phyloP scores from a whole-genome alignment of 2,113 vertebrate genomes.

The Cynopterus brachyotis region DNA sequence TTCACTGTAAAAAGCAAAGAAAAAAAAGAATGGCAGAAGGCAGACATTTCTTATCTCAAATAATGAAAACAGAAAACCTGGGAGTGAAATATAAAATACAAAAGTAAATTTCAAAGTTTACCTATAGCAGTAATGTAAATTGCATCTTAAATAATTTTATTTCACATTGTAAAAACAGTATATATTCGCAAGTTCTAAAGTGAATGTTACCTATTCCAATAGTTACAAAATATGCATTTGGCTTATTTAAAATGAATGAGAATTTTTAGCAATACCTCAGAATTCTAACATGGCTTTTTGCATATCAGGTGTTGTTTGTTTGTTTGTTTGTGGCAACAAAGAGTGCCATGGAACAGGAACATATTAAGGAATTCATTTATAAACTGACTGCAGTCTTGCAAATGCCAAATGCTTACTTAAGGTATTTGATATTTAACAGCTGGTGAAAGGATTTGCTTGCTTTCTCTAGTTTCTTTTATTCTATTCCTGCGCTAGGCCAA shows the following conservation, averaged over 20 bases:
- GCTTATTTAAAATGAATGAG: slow-evolving; percentile 33
- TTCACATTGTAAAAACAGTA: not conserved
- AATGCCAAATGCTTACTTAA: slow-evolving; percentile 3
- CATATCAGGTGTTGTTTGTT: not conserved
- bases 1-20: not conserved
- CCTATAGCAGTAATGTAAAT: not conserved
- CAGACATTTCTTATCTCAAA: not conserved
- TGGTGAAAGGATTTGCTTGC: not conserved
- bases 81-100: not conserved
- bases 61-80: not conserved
- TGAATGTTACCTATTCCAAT: not conserved
- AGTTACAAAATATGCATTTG: slow-evolving; percentile 3
- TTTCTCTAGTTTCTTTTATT: not conserved
- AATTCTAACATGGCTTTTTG: slow-evolving; percentile 28
- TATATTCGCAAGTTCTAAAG: slow-evolving; percentile 15
- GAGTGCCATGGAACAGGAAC: not conserved
- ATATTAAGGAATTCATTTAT: slow-evolving; percentile 22
- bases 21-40: not conserved
- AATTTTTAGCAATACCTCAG: slow-evolving; percentile 38
- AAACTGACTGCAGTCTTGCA: slow-evolving; percentile 14
- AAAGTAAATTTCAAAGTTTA: slow-evolving; percentile 7
- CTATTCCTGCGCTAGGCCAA: not conserved
- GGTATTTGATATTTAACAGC: slow-evolving; percentile 12
- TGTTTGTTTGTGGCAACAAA: slow-evolving; percentile 23
- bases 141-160: not conserved